phyloP scores from a whole-genome alignment of 2,797 vertebrate species.

The Macropus fuliginosus region DNA sequence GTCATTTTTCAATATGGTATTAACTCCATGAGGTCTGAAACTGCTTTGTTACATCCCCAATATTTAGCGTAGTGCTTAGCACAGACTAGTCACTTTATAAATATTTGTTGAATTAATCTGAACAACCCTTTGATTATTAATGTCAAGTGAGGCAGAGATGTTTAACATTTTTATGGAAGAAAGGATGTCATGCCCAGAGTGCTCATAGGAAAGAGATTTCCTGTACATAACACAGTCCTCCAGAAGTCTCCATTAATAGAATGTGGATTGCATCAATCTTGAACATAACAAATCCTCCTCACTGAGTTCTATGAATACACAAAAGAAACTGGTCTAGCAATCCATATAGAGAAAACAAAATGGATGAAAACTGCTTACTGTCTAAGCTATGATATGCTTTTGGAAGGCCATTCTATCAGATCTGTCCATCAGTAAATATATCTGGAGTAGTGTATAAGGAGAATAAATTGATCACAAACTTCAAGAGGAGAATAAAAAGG shows the following conservation, averaged over 20 bases:
- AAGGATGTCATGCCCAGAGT: background rate
- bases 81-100: background rate
- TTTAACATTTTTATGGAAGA: background rate
- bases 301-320: background rate
- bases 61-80: background rate
- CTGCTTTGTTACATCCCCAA: background rate
- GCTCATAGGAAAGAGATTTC: background rate
- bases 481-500: background rate
- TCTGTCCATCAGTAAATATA: background rate
- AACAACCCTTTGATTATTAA: background rate
- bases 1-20: background rate
- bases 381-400: background rate
- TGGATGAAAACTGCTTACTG: background rate
- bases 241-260: background rate
- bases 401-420: background rate
- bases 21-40: background rate
- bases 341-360: background rate
- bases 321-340: background rate
- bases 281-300: background rate
- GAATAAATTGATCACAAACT: background rate
- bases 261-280: background rate
- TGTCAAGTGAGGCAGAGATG: background rate
- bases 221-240: background rate
- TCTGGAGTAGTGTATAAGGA: background rate
- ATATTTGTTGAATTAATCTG: background rate